Evolutionary conservation across 2,113 vertebrate genomes (phyloP), one percentile per base, ranked within the genome.

Genomic region (Salvator merianae): DNA sequence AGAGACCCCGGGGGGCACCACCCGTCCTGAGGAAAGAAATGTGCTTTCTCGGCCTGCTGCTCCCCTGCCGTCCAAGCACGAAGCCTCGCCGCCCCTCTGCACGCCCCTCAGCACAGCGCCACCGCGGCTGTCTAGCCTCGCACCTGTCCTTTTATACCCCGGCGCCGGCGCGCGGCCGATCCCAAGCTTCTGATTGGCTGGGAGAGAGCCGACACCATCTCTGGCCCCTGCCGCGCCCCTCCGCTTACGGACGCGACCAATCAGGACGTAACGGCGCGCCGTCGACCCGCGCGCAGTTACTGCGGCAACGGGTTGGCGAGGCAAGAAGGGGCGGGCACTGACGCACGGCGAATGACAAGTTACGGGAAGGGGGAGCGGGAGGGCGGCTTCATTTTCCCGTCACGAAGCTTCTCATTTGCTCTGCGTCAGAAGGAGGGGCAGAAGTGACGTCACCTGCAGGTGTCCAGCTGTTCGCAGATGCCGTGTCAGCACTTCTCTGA

Each of bases 191-290:
- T 72, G 81, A 82, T 82, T 47, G 81, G 81, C 34, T 47, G 6
- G 7, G 55, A 63, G 55, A 30, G 70, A 16, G 81, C 53, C 81
- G 26, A 1, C 26, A 7, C 63, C 50, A 4, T 38, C 47, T 13
- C 65, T 28, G 50, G 12, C n/a, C 59, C 69, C 55, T 55, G 30
- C 22, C 55, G 7, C 59, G 59, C 20, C 43, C 32, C n/a, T 72
- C 36, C 32, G 20, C 4, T 3, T 5, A 18, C 4, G 36, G 38
- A 30, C 62, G 43, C 34, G 74, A 30, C 76, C 40, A 7, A 28
- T 38, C 1, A 30, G 18, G 9, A 28, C 2, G 0, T 22, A 0
- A 32, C 32, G n/a, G 75, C 50, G 20, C 0, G 13, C 1, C 0
- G 0, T 1, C 26, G n/a, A 65, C 0, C n/a, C 62, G 18, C 4